Evolutionary conservation across 1,140 invertebrate species (phyloP).

Genomic region (Brachionus manjavacas): DNA sequence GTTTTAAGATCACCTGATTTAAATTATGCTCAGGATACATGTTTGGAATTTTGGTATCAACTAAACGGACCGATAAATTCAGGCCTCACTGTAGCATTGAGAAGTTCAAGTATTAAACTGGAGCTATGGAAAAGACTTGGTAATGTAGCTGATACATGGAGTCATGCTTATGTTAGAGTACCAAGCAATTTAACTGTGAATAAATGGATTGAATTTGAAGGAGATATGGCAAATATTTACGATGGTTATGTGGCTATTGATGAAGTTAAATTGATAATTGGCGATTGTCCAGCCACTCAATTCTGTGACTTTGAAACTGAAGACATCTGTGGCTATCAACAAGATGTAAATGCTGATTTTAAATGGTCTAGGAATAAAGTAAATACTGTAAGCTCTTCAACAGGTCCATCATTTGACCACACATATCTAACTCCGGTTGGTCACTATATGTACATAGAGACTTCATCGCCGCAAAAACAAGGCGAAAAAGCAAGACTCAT

Average conservation of each 20-base stretch:
- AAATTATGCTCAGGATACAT: background rate
- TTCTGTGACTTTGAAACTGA: constrained; percentile 68
- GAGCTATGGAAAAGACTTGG: constrained; percentile 33
- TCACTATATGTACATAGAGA: constrained; percentile 41
- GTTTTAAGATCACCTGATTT: constrained; percentile 22
- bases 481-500: constrained; percentile 46
- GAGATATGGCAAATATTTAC: background rate
- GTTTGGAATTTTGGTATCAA: constrained; percentile 41
- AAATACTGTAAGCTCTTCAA: constrained; percentile 62
- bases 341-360: constrained; percentile 69
- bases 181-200: background rate
- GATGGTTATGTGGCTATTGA: constrained; percentile 41
- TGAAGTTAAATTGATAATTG: constrained; percentile 26
- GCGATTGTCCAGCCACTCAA: constrained; percentile 40
- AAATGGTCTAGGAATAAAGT: constrained; percentile 68
- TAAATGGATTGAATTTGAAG: constrained; percentile 36
- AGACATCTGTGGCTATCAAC: constrained; percentile 68
- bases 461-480: constrained; percentile 19
- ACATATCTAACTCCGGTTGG: constrained; percentile 31
- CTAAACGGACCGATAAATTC: background rate
- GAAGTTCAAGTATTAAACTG: background rate
- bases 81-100: background rate
- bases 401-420: constrained; percentile 63
- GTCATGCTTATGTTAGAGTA: constrained; percentile 30
- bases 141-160: constrained; percentile 11